Conservation (phyloP, 2,888 invertebrate species). For the Tetrapedia diversipes region DNA sequence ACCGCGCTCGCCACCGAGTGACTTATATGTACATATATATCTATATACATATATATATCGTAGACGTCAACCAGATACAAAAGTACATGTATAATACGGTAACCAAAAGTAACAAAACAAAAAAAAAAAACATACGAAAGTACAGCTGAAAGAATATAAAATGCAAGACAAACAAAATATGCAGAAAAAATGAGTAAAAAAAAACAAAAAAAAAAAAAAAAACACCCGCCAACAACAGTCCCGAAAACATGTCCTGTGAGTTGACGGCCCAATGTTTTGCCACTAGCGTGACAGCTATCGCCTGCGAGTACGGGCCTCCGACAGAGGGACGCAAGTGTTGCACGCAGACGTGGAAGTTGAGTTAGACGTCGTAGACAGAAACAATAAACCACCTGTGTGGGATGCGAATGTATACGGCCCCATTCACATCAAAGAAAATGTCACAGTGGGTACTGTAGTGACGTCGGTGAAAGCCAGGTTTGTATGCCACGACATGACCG, state of each 20-base stretch:
- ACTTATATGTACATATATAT: slow-evolving; percentile 42
- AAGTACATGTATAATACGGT: slow-evolving; percentile 7
- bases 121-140: slow-evolving; percentile 2
- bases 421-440: slow-evolving; percentile 99
- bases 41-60: no score
- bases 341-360: slow-evolving; percentile 98
- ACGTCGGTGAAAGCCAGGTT: slow-evolving; percentile 99
- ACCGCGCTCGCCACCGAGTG: slow-evolving; percentile 64
- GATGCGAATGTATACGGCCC: slow-evolving; percentile 97
- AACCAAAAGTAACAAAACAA: slow-evolving; percentile 21
- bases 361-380: slow-evolving; percentile 99
- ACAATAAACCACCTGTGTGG: slow-evolving; percentile 99
- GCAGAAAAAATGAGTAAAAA: slow-evolving; percentile 35
- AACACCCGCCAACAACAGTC: slow-evolving; percentile 69
- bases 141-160: slow-evolving; percentile 37
- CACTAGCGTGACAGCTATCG: slow-evolving; percentile 97
- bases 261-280: slow-evolving; percentile 88
- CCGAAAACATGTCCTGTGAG: slow-evolving; percentile 82
- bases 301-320: slow-evolving; percentile 97
- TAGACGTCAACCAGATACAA: slow-evolving; percentile 13
- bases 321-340: slow-evolving; percentile 96
- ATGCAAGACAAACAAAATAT: slow-evolving; percentile 33
- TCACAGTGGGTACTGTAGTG: slow-evolving; percentile 99
- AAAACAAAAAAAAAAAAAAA: slow-evolving; percentile 55
- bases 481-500: slow-evolving; percentile 86